A percentile compares a stretch with the other conserved stretches of the same genome.
These are phyloP conservation scores for Drosophila pseudotalamancana DNA, from an alignment of 2,888 invertebrate species.

Conservation along the genomic window DNA sequence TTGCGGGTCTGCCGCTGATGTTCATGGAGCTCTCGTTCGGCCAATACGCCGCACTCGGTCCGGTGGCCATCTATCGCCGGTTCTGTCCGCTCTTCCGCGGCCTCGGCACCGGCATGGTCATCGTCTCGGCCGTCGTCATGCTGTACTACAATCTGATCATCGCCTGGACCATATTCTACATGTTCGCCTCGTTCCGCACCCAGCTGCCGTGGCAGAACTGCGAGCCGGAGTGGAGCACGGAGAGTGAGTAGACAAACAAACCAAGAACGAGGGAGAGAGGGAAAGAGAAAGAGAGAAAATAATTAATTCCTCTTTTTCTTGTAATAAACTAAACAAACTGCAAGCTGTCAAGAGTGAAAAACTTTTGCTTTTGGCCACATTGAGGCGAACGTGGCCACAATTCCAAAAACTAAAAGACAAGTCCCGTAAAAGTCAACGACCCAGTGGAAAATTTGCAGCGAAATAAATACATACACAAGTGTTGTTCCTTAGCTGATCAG, in stretches of 20 bases:
- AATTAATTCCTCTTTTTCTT: constrained; percentile 13
- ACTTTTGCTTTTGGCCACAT: constrained; percentile 14
- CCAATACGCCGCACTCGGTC: constrained; percentile 91
- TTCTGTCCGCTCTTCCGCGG: constrained; percentile 90
- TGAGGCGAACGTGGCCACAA: constrained; percentile 21
- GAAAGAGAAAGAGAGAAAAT: not conserved
- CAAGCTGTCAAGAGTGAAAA: constrained; percentile 58
- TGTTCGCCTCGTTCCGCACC: constrained; percentile 88
- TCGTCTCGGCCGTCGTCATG: constrained; percentile 91
- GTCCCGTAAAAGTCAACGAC: not conserved
- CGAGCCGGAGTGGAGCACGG: constrained; percentile 89
- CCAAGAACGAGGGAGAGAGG: not conserved
- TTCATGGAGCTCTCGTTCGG: constrained; percentile 94
- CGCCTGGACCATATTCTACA: constrained; percentile 91
- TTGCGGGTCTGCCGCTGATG: constrained; percentile 92
- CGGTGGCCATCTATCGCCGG: constrained; percentile 91
- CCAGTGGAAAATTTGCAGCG: not conserved
- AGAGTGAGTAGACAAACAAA: constrained; percentile 84
- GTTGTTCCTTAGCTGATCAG: not conserved
- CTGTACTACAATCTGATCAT: constrained; percentile 91
- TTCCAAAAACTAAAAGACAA: constrained; percentile 7
- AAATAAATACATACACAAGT: not conserved
- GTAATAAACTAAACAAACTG: constrained; percentile 67
- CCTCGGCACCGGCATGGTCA: constrained; percentile 90
- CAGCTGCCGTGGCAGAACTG: constrained; percentile 90